These are phyloP conservation scores for Alcis repandata DNA, from an alignment of 2,888 invertebrate genomes.

Conservation along the genomic window DNA sequence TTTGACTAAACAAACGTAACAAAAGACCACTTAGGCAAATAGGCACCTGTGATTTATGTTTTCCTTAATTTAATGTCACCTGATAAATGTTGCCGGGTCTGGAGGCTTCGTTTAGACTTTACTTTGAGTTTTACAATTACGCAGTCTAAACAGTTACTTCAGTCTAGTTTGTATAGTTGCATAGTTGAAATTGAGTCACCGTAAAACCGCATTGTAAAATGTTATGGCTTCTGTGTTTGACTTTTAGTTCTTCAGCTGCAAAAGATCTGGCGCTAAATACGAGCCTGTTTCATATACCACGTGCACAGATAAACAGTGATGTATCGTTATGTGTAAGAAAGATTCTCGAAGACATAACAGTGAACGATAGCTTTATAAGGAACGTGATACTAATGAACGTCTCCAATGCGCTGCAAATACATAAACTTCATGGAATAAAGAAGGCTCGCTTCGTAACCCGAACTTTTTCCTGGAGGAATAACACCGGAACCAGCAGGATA, in stretches of 20 bases:
- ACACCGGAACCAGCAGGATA: constrained; percentile 42
- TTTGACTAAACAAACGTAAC: background rate
- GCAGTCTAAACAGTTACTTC: background rate
- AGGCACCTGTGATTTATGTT: constrained; percentile 9
- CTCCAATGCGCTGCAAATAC: constrained; percentile 44
- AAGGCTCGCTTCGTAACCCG: constrained; percentile 50
- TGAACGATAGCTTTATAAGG: constrained; percentile 21
- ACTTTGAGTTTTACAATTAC: background rate
- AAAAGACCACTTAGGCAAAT: constrained; percentile 4
- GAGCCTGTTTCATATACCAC: background rate
- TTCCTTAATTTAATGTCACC: constrained; percentile 1
- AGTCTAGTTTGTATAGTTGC: background rate
- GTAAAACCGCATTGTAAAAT: background rate
- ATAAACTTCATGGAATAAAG: constrained; percentile 47
- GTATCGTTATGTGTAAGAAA: constrained; percentile 47
- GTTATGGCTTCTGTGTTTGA: constrained; percentile 6
- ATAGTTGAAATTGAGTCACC: background rate
- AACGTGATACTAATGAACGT: constrained; percentile 54
- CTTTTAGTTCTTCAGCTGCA: constrained; percentile 4
- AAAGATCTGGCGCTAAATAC: background rate
- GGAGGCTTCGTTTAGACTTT: background rate
- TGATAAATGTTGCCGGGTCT: background rate
- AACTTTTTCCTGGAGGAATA: constrained; percentile 46
- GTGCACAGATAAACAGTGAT: background rate
- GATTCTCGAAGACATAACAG: constrained; percentile 42